Base-by-base conservation (phyloP, 2,888 invertebrate genomes). In the Automeris io region DNA sequence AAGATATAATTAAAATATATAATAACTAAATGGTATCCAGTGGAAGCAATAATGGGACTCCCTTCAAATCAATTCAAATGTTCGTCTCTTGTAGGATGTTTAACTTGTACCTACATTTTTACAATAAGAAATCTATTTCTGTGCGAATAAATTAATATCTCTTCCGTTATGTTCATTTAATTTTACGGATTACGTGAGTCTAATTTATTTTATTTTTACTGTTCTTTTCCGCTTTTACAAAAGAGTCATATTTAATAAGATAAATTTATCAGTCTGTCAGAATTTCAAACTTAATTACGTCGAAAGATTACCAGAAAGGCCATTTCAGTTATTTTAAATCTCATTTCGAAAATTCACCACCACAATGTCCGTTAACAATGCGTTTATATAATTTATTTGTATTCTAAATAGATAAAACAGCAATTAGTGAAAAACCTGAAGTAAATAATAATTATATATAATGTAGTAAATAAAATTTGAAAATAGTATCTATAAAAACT, bases 1-100 rank as follows among this genome's bases (percentile, higher is more conserved):
- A 49, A 47, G 43, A 46, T 40, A 45, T 53, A 49, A 52, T 49
- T 46, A 36, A 49, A 53, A 41, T 40, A 42, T 21, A 29, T 39
- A 46, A 47, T 49, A 45, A 42, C 54, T 51, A 51, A 48, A 52
- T 31, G 40, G 18, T 34, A 16, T 41, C 45, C 23, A 23, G 18
- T 37, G 22, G 12, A 23, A 33, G 32, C 21, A 45, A 36, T 35
- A 5, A 24, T 22, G 26, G 7, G 3, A 11, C 3, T 11, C 18
- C 5, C 12, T 12, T 18, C 11, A 5, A 9, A 5, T 11, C 6
- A 18, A 25, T 25, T 18, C 16, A 9, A 23, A 9, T 31, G 12
- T 16, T n/a, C 31, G 2, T 31, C 16, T 21, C 9, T 36, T 12
- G 11, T 12, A 5, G 13, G 5, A 33, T 13, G 6, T 33, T 9